A percentile compares a stretch with the other conserved stretches of the same genome.
Conservation (phyloP, 2,888 invertebrate species). For the Noctua janthina region DNA sequence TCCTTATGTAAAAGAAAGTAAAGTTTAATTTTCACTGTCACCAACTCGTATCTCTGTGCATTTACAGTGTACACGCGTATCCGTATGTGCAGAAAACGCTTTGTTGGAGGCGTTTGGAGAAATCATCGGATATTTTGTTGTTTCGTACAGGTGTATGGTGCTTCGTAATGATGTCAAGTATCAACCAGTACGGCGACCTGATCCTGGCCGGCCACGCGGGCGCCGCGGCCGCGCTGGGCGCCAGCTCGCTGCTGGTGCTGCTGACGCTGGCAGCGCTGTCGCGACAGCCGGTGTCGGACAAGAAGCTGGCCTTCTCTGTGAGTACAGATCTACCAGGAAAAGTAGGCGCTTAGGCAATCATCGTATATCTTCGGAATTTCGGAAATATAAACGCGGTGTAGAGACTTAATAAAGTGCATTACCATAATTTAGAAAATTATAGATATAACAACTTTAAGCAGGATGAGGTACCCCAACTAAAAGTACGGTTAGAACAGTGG, state of each 20-base stretch:
- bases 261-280: conserved; percentile 89
- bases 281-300: conserved; percentile 91
- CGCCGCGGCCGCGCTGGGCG: conserved; percentile 55
- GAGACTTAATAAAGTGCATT: neutral
- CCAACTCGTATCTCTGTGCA: neutral
- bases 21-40: neutral
- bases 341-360: neutral
- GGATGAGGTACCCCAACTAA: too few species aligned
- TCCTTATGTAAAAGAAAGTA: neutral
- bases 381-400: neutral
- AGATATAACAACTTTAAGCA: neutral
- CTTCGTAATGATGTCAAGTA: conserved; percentile 79
- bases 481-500: too few species aligned
- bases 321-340: conserved; percentile 61
- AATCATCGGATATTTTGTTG: neutral
- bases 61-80: neutral
- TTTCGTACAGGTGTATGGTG: conserved; percentile 80
- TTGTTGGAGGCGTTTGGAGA: neutral
- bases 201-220: conserved; percentile 78
- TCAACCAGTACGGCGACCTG: conserved; percentile 76
- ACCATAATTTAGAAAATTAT: neutral
- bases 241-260: conserved; percentile 78
- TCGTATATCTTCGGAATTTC: neutral
- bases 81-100: neutral
- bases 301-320: conserved; percentile 92